A percentile compares a stretch with the other conserved stretches of the same genome.
Conservation (phyloP, 2,888 invertebrate genomes). For the Cheilosia pagana region DNA sequence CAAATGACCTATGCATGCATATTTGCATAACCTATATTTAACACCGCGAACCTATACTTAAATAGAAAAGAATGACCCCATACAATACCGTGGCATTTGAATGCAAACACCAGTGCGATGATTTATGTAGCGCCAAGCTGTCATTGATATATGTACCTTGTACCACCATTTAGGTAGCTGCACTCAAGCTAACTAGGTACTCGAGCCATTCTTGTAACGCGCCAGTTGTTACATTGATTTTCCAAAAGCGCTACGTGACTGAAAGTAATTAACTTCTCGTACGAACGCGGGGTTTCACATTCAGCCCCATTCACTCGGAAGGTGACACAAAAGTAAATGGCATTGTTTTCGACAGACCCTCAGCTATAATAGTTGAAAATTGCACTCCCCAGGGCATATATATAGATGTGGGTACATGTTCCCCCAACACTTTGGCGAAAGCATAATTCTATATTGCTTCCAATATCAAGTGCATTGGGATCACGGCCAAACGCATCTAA, state of each 20-base stretch:
- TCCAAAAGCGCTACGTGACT: slow-evolving; percentile 37
- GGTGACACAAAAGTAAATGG: not conserved
- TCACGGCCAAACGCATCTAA: slow-evolving; percentile 58
- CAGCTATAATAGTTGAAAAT: not conserved
- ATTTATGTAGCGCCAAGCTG: too few species aligned
- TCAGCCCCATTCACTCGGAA: slow-evolving; percentile 13
- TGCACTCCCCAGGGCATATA: not conserved
- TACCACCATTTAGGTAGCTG: too few species aligned
- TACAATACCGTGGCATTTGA: too few species aligned
- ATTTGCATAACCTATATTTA: too few species aligned
- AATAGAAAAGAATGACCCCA: too few species aligned
- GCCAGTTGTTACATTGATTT: slow-evolving; percentile 4
- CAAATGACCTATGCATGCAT: too few species aligned
- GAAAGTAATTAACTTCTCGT: slow-evolving; percentile 7
- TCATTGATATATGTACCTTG: too few species aligned
- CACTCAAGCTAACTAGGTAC: too few species aligned
- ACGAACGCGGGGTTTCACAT: slow-evolving; percentile 5
- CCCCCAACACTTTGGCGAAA: not conserved
- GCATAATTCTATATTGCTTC: slow-evolving; percentile 11
- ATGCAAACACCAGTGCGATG: too few species aligned
- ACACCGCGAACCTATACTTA: too few species aligned
- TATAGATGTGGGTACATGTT: not conserved
- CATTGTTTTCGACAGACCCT: not conserved
- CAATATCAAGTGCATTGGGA: slow-evolving; percentile 47
- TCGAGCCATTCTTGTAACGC: not conserved